Base-by-base conservation (phyloP, 2,113 vertebrate species). In the Butorides virescens region DNA sequence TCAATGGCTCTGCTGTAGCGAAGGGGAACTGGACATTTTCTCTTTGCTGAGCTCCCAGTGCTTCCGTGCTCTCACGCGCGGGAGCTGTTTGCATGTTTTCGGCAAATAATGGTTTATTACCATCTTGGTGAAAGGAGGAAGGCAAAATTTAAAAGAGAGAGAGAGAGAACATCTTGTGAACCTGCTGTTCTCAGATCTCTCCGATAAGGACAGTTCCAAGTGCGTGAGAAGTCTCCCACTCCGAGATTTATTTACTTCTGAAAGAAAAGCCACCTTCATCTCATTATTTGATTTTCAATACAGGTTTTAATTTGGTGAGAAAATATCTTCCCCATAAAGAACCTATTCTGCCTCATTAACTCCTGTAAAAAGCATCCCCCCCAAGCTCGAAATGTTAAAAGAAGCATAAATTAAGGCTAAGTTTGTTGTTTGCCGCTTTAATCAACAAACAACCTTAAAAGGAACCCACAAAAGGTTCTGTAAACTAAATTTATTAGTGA, bases 311-410 rank as follows among this genome's bases (percentile, higher is more conserved):
- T 98, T 97, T 97, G 96, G 96, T 97, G 96, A 98, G 97, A 98
- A 97, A 97, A 96, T 97, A 95, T 94, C 95, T 95, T 97, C 94
- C 91, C 88, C 68, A 88, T 96, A 96, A 97, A 96, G 92, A 93
- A 92, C 92, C 75, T 93, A 97, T 97, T 98, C 97, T 98, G 97
- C 97, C 90, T 97, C 97, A 97, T 98, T 98, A 97, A 94, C 95
- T 97, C 83, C 67, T 76, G 37, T 92, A 97, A 95, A 94, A 98
- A 95, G 92, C 94, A 94, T 42, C 72, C 58, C 63, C 88, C 88
- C 80, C 73, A 93, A 95, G 92, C 92, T 19, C 44, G 68, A 96
- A 97, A 95, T 83, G 83, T 92, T 95, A 94, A 96, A 97, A 97
- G 96, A 96, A 97, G 93, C 94, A 97, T 97, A 97, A 97, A 97